Conservation (phyloP, 1,140 invertebrate genomes). For the Pogonus chalceus region DNA sequence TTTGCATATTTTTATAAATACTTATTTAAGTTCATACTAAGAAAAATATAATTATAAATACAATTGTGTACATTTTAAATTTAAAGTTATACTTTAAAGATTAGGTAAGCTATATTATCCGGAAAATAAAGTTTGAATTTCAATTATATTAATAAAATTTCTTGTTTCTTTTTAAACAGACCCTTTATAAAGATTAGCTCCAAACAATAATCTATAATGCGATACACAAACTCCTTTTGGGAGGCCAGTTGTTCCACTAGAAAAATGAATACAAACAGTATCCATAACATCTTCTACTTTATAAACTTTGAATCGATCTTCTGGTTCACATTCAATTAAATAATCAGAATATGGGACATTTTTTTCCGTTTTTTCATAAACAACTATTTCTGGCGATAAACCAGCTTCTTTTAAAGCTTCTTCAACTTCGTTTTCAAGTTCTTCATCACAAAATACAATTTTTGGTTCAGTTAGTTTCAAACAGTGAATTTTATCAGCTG, state of each 20-base stretch:
- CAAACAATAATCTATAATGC: constrained; percentile 29
- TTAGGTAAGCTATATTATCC: too few species aligned
- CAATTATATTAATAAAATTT: too few species aligned
- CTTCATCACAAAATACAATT: neutral
- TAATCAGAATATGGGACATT: constrained; percentile 19
- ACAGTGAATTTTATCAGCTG: neutral
- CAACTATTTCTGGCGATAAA: neutral
- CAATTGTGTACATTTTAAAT: too few species aligned
- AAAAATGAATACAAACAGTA: constrained; percentile 30
- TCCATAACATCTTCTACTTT: constrained; percentile 10
- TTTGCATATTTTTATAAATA: too few species aligned
- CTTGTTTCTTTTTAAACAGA: too few species aligned
- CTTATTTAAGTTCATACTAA: too few species aligned
- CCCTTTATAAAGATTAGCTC: too few species aligned
- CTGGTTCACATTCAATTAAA: constrained; percentile 16
- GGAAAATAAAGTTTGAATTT: too few species aligned
- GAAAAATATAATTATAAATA: too few species aligned
- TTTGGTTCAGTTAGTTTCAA: neutral
- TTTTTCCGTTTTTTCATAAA: constrained; percentile 10
- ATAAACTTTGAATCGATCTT: constrained; percentile 3
- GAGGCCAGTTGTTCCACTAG: constrained; percentile 61
- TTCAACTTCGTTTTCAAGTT: neutral
- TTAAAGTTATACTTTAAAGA: too few species aligned
- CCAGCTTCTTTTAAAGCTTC: neutral
- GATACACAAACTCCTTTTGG: constrained; percentile 63